Conservation (phyloP, 1,140 invertebrate species). For the Sarcophaga bullata region DNA sequence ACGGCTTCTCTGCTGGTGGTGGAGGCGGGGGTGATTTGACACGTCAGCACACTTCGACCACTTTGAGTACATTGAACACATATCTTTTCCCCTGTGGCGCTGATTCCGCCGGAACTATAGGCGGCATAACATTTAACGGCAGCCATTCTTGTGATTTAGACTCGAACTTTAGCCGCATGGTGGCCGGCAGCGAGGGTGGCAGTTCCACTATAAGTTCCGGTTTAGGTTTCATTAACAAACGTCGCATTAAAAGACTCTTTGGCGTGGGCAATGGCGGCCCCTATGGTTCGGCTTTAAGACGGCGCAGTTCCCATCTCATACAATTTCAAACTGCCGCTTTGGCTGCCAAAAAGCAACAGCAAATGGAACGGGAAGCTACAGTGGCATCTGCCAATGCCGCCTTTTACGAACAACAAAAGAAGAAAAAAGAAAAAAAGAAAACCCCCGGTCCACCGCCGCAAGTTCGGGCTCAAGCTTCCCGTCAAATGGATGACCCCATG, state of each 20-base stretch:
- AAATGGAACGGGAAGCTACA: slow-evolving; percentile 59
- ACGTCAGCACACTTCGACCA: slow-evolving; percentile 55
- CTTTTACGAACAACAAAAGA: slow-evolving; percentile 52
- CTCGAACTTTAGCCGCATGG: slow-evolving; percentile 63
- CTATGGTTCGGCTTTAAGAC: slow-evolving; percentile 45
- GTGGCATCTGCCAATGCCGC: slow-evolving; percentile 60
- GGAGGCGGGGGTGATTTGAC: slow-evolving; percentile 37
- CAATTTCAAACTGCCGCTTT: slow-evolving; percentile 51
- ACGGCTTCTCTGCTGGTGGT: not conserved
- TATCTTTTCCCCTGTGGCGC: slow-evolving; percentile 62
- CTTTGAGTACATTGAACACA: slow-evolving; percentile 62
- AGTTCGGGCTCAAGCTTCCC: slow-evolving; percentile 55
- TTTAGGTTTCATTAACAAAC: slow-evolving; percentile 59
- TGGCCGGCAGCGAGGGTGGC: slow-evolving; percentile 50
- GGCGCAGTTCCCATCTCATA: slow-evolving; percentile 58
- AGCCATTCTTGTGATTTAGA: slow-evolving; percentile 59
- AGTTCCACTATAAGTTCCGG: slow-evolving; percentile 54
- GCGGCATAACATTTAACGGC: slow-evolving; percentile 51
- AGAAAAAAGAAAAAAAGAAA: slow-evolving; percentile 59
- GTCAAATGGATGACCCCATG: slow-evolving; percentile 59
- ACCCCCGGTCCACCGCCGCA: slow-evolving; percentile 58
- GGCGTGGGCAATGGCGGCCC: slow-evolving; percentile 50
- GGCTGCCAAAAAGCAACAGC: slow-evolving; percentile 52
- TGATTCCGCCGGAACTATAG: slow-evolving; percentile 57
- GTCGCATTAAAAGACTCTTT: slow-evolving; percentile 57